These are phyloP conservation scores for Cyclophora albipunctata DNA, from an alignment of 2,888 invertebrate genomes.

Conservation along the genomic window DNA sequence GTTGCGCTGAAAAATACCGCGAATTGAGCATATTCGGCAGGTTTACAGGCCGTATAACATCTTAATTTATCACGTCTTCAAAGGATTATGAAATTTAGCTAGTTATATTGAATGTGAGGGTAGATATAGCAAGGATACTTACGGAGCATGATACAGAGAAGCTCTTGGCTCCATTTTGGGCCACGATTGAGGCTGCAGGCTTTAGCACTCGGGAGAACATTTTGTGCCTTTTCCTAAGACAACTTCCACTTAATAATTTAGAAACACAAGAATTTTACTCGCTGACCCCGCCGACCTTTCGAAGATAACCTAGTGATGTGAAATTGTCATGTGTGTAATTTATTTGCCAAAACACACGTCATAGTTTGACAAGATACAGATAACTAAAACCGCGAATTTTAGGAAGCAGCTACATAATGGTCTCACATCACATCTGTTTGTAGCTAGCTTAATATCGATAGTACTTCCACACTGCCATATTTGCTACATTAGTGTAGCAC, in stretches of 20 bases:
- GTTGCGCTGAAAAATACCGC: conserved; percentile 76
- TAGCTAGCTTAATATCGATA: no score
- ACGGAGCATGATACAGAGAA: conserved; percentile 45
- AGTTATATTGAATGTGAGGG: background rate
- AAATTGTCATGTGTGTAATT: conserved; percentile 8
- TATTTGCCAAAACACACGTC: conserved; percentile 1
- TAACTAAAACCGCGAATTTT: no score
- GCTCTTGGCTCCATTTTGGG: conserved; percentile 75
- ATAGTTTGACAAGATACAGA: background rate
- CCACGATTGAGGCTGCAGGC: conserved; percentile 61
- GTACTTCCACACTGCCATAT: no score
- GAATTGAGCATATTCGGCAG: background rate
- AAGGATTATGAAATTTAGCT: no score
- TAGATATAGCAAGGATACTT: background rate
- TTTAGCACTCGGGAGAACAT: conserved; percentile 80
- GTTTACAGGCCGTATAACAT: no score
- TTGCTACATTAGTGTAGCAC: no score
- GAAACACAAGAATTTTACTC: conserved; percentile 22
- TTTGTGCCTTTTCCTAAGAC: conserved; percentile 23
- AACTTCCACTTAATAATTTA: conserved; percentile 12
- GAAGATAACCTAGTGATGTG: conserved; percentile 22
- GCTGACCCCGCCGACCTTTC: conserved; percentile 54
- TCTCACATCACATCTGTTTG: no score
- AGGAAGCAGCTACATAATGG: no score
- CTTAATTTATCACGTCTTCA: no score